Base-by-base conservation (phyloP, 2,113 vertebrate species). In the Grallaria varia region DNA sequence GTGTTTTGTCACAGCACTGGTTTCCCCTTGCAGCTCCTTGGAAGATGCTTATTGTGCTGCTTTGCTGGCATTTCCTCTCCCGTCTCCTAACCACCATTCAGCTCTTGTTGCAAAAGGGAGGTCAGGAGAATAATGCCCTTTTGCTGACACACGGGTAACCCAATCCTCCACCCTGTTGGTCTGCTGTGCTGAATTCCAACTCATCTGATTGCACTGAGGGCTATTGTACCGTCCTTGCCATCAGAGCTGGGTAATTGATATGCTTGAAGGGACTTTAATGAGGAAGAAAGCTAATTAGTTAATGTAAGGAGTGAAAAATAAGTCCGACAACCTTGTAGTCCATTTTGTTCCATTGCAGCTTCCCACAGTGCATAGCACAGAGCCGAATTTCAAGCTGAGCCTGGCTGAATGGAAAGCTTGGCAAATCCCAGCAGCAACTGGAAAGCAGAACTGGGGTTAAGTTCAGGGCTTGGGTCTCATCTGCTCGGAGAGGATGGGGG, bases 271-370 rank as follows among this genome's bases (percentile, higher is more conserved):
- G 96, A 92, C 79, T 40, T 95, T 95, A 97, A 96, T 96, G 95
- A 96, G 92, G 78, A 90, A 93, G 89, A 94, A 95, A 96, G 79
- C 94, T 97, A 95, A 97, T 98, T 97, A 97, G 96, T 97, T 97
- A 97, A 97, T 97, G 95, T 87, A 93, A 96, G 84, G 88, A 94
- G 93, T 82, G 95, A 91, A 94, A 94, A 96, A 93, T 97, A 97
- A 97, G 91, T 88, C 95, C 6, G 4, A 39, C 72, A 95, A 59
- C 87, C 87, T 94, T 90, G 88, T 95, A 89, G 69, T 74, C 94
- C 75, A 60, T 88, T 89, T 92, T 66, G 85, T 90, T 81, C 89
- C 93, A 62, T 42, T 93, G 90, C 35, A 39, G 85, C 93, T 96
- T 93, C 92, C 93, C 85, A 77, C 85, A 90, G 90, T 52, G 93